Conservation (phyloP, 2,797 vertebrate genomes). For the Pangasius krempfi region DNA sequence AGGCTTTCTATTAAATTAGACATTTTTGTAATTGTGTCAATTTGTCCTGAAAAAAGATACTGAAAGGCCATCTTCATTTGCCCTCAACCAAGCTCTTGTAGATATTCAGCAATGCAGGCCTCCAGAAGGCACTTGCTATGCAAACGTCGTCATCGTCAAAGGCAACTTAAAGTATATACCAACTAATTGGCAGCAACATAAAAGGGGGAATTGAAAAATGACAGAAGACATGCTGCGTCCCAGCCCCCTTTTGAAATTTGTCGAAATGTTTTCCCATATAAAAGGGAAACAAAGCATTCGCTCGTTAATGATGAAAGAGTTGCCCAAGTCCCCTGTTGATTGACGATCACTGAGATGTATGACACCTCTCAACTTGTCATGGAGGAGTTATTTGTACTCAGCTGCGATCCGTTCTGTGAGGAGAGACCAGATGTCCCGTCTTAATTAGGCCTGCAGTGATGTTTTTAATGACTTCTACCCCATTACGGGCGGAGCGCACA, state of each 20-base stretch:
- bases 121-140: conserved; percentile 52
- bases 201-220: conserved; percentile 65
- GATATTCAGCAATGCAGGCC: conserved; percentile 6
- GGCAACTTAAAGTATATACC: conserved; percentile 67
- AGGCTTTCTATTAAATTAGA: conserved; percentile 24
- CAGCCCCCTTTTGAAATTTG: conserved; percentile 60
- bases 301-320: conserved; percentile 78
- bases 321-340: conserved; percentile 77
- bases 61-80: conserved; percentile 33
- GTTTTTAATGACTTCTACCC: conserved; percentile 83
- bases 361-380: conserved; percentile 83
- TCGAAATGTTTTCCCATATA: conserved; percentile 70
- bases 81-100: conserved; percentile 22
- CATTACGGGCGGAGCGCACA: conserved; percentile 71
- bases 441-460: conserved; percentile 83
- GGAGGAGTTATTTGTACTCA: conserved; percentile 80
- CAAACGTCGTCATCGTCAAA: conserved; percentile 62
- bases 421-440: conserved; percentile 83
- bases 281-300: conserved; percentile 73
- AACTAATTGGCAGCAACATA: conserved; percentile 72
- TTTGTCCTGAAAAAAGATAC: conserved; percentile 34
- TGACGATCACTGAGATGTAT: conserved; percentile 82
- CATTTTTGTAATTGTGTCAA: conserved; percentile 34
- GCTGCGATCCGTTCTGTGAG: conserved; percentile 76
- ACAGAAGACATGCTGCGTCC: conserved; percentile 60